Base-by-base conservation (phyloP, 64 coral and sea anemone genomes). In the Stichodactyla mertensii region DNA sequence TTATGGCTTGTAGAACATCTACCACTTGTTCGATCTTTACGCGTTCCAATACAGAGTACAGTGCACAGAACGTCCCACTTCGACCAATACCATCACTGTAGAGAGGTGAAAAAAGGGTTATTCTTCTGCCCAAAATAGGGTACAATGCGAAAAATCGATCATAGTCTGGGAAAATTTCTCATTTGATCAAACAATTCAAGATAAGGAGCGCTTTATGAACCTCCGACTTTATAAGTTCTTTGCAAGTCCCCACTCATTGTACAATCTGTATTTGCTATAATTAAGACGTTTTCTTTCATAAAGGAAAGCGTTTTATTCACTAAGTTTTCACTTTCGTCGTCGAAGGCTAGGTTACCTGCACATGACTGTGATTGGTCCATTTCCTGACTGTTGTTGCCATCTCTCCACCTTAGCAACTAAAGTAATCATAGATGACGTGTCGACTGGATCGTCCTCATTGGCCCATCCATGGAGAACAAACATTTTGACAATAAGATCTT, bases 341-440 rank as follows among this genome's bases (percentile, higher is more conserved):
- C 12, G 69, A 36, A 74, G 69, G 6, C 24, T 27, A 74, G 23
- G 80, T 80, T n/a, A 94, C 95, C 93, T 94, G 90, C 95, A 98
- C 52, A 98, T 85, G 51, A 98, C 92, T 4, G 95, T 94, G 69
- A 98, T 98, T 7, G 95, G 92, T 10, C 95, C 95, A 36, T 98
- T 98, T n/a, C 95, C 95, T 52, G 95, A 94, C 31, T 92, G 95
- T 26, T 98, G 95, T 51, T 98, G 95, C 97, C 93, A 95, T 67
- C 89, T 92, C 77, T 99, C 97, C 23, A 99, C 93, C 51, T 94
- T 94, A 11, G 93, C 88, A 16, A 99, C 92, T 13, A 99, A 70
- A 6, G 93, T 66, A 23, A 99, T 91, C 16, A 93, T 85, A 6
- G 90, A 86, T n/a, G 97, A 88, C 0, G 74, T 83, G 9, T 59